Conservation (phyloP, 2,113 vertebrate genomes). For the Channa maculata region DNA sequence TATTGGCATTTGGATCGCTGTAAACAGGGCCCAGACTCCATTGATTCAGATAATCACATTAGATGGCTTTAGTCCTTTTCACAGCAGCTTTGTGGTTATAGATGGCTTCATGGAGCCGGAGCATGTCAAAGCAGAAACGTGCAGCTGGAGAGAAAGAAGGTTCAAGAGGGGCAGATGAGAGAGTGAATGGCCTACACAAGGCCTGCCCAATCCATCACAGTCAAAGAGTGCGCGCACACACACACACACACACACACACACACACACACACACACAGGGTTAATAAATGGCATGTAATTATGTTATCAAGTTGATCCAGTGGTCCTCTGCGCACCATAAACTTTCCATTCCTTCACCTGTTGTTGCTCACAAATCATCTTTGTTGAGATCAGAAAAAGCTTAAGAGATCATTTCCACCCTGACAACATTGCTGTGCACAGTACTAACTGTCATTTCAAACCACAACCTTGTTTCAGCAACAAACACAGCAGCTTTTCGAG, state of each 20-base stretch:
- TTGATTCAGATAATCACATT: conserved; percentile 63
- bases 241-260: conserved; percentile 1
- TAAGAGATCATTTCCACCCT: neutral
- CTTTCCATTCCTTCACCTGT: conserved; percentile 31
- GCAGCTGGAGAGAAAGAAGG: conserved; percentile 28
- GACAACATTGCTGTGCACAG: neutral
- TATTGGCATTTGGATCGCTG: conserved; percentile 53
- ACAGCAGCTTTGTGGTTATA: conserved; percentile 40
- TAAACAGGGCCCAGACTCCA: conserved; percentile 43
- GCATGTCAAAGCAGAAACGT: conserved; percentile 30
- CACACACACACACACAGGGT: conserved; percentile 13
- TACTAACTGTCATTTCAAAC: neutral
- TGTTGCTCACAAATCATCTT: conserved; percentile 19
- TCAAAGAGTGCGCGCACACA: conserved; percentile 8
- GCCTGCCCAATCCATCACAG: conserved; percentile 38
- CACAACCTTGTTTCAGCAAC: neutral
- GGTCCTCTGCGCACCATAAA: neutral
- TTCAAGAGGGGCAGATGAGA: conserved; percentile 17
- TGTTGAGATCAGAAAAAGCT: conserved; percentile 1
- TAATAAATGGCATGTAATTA: conserved; percentile 38
- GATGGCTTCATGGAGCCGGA: conserved; percentile 33
- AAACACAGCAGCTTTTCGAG: neutral
- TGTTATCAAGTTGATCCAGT: conserved; percentile 33
- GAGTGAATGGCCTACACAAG: conserved; percentile 29
- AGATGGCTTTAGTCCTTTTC: conserved; percentile 52